These are phyloP conservation scores for Chrysaora quinquecirrha DNA, from an alignment of 30 jellyfish, hydroid and myxozoan genomes.

Conservation along the genomic window DNA sequence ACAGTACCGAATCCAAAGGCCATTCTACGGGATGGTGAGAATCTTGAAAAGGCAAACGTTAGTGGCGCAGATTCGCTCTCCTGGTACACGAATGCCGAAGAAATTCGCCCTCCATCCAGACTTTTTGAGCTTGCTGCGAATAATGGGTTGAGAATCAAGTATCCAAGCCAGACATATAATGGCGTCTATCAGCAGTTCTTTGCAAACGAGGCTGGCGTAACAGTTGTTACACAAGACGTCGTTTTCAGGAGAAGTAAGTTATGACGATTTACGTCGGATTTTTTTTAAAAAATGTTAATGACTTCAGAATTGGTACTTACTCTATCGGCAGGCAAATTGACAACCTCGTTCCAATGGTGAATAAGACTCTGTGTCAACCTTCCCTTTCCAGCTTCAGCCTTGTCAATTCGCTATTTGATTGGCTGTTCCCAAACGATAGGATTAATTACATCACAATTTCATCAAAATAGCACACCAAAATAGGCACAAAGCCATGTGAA, in stretches of 20 bases:
- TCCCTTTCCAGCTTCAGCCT: no score
- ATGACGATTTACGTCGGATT: no score
- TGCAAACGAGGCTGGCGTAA: neutral
- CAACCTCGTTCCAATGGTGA: no score
- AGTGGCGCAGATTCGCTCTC: neutral
- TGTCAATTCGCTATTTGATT: no score
- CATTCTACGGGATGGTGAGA: neutral
- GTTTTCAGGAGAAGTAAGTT: neutral
- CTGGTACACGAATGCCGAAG: neutral
- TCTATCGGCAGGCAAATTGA: no score
- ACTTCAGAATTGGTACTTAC: no score
- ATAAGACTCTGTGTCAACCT: no score
- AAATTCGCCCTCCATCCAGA: neutral
- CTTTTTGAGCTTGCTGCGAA: neutral
- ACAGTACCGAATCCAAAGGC: neutral
- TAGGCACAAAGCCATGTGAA: no score
- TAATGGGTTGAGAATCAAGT: neutral
- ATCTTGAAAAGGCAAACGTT: neutral
- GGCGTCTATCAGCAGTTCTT: neutral
- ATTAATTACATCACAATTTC: no score
- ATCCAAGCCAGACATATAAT: neutral
- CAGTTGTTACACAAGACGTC: neutral
- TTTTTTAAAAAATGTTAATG: no score
- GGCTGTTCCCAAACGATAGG: no score
- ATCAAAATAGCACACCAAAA: no score